Base-by-base conservation (phyloP, 2,113 vertebrate species). In the Loxodonta africana region DNA sequence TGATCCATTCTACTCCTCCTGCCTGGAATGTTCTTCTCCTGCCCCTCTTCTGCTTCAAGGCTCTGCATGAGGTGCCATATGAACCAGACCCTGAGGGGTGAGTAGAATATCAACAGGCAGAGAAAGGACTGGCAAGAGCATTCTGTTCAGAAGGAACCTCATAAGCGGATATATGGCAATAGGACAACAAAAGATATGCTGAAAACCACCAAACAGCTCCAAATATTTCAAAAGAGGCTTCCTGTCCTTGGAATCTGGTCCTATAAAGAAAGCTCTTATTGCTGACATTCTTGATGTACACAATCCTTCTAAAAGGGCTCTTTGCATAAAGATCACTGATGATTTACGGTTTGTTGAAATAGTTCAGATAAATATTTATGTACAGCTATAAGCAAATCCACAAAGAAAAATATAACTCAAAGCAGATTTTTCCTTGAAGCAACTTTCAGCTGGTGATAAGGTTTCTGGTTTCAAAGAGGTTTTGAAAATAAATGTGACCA, bases 361-460 rank as follows among this genome's bases (percentile, higher is more conserved):
- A 88, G 92, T 96, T 96, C 92, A 94, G 91, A 97, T 97, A 97
- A 97, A 97, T 96, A 97, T 97, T 97, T 97, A 96, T 90, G 78
- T 97, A 97, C 30, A 90, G 94, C 69, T 82, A 97, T 96, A 97
- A 96, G 96, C 92, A 97, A 96, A 96, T 97, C 94, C 96, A 93
- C 91, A 95, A 91, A 95, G 91, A 94, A 97, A 97, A 97, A 89
- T 94, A n/a, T 96, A 98, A 98, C 41, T 89, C 87, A 94, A 95
- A 97, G 93, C 98, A 98, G 94, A 97, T 96, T 97, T 91, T 95
- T 74, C 83, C 91, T 96, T 90, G 91, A 96, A 95, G 93, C 41
- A 82, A 33, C 63, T 88, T 97, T 96, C 83, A 96, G 90, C 83
- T 96, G 91, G 60, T 96, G 96, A 97, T 97, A 96, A 94, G 71